Base-by-base conservation (phyloP, 2,888 invertebrate genomes). In the Acrobeloides nanus region DNA sequence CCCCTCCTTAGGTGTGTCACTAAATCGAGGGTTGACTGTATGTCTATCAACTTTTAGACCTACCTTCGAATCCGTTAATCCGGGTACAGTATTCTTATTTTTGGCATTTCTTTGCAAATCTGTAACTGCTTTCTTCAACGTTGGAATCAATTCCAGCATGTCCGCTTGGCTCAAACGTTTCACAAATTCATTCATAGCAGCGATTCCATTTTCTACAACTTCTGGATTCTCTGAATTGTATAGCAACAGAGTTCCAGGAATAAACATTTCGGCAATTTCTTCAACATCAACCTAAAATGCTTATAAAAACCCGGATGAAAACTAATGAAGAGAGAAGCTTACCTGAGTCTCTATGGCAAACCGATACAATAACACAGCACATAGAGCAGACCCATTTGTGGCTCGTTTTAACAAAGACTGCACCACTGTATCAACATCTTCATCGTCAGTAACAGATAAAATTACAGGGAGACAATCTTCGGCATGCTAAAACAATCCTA, bases 161-260 rank as follows among this genome's bases (percentile, higher is more conserved):
- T 39, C 40, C 12, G 39, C 34, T 3, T 41, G 42, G 15, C 48
- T 55, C 24, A 57, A 12, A 17, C 38, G 34, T 79, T 87, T 87
- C 4, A 87, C 86, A 55, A 95, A 84, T 10, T 89, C 86, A 74
- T 83, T 81, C 23, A 95, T 80, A 38, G 90, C 89, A 74, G 89
- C 89, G 86, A 92, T 89, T 25, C 87, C 84, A 77, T 86, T 83
- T 62, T 84, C 82, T 39, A 89, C 77, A 20, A 89, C 85, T 61
- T 84, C 84, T 42, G 82, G 82, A 72, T 93, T 87, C 0, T 77
- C 76, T 70, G 87, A 86, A 0, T 84, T 86, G 75, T 92, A 84
- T n/a, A 68, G 44, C 24, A 52, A 41, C n/a, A 68, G 38, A 7
- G 63, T 46, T 4, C 61, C 62, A 17, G 59, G 55, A 12, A 68